Percentiles rank a stretch among this genome's conserved stretches.
Conservation (phyloP, 2,797 vertebrate species). For the Oreochromis mossambicus region DNA sequence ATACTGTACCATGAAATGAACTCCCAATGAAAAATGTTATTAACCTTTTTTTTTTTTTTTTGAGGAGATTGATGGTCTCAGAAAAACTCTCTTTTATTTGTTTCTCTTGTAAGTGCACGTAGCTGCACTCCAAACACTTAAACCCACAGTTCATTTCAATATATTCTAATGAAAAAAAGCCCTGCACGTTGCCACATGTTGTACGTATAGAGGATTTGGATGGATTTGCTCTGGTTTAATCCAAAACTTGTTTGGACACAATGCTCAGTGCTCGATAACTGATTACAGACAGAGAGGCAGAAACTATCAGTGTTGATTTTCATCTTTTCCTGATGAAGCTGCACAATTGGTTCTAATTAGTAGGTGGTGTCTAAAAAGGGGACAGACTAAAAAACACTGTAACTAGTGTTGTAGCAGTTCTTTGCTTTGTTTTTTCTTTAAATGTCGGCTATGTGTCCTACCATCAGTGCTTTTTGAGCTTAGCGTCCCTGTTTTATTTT, state of each 20-base stretch:
- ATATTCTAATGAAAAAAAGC: not conserved
- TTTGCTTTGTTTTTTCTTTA: not conserved
- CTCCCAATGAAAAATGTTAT: conserved; percentile 41
- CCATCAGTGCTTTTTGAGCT: not conserved
- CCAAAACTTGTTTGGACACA: not conserved
- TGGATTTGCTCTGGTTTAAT: not conserved
- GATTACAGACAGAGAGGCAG: not conserved
- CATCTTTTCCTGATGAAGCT: not conserved
- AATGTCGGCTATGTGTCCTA: not conserved
- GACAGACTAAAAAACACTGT: not conserved
- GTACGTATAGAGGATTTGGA: not conserved
- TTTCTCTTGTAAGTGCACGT: conserved; percentile 1
- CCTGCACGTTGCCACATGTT: not conserved
- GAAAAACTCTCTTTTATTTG: conserved; percentile 6
- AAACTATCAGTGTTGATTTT: not conserved
- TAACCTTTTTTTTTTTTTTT: conserved; percentile 11
- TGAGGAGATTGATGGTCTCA: conserved; percentile 15
- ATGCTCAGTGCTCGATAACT: not conserved
- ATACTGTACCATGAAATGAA: conserved; percentile 2
- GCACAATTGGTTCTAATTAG: not conserved
- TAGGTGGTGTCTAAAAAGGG: not conserved
- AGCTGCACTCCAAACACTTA: not conserved
- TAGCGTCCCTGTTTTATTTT: not conserved
- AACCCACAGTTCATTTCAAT: not conserved
- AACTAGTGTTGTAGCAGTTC: not conserved